phyloP scores from a whole-genome alignment of 2,888 invertebrate species.

The Erebia ligea region DNA sequence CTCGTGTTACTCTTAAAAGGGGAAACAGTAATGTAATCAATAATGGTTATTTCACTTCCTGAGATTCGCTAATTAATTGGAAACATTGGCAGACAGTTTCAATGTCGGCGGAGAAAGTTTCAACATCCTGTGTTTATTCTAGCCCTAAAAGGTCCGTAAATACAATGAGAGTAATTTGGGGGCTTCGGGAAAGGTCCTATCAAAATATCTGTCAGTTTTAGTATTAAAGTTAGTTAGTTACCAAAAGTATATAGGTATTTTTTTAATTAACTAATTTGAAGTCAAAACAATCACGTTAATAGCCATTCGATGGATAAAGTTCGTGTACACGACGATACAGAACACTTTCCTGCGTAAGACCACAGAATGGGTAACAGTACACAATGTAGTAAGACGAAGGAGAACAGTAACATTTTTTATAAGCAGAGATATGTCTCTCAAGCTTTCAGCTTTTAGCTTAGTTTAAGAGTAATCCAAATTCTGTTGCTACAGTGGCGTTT shows the following conservation, averaged over 20 bases:
- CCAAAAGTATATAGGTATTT: background rate
- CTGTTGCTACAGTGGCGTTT: background rate
- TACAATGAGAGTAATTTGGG: background rate
- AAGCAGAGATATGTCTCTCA: too few species aligned
- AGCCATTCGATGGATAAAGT: too few species aligned
- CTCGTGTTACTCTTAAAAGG: slow-evolving; percentile 53
- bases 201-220: background rate
- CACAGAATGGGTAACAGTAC: too few species aligned
- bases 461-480: too few species aligned
- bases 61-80: slow-evolving; percentile 49
- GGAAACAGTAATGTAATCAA: slow-evolving; percentile 49
- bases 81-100: slow-evolving; percentile 39
- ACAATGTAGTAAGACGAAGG: too few species aligned
- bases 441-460: too few species aligned
- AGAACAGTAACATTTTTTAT: too few species aligned
- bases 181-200: background rate
- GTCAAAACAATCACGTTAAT: too few species aligned
- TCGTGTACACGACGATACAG: too few species aligned
- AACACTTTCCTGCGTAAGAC: background rate
- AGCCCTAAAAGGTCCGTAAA: slow-evolving; percentile 7
- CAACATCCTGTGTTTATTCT: slow-evolving; percentile 13
- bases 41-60: slow-evolving; percentile 47
- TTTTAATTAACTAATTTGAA: background rate
- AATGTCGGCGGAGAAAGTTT: slow-evolving; percentile 22
- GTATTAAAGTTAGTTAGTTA: background rate